A percentile compares a stretch with the other conserved stretches of the same genome.
phyloP scores from a whole-genome alignment of 2,113 vertebrate species.

The Bufo bufo region DNA sequence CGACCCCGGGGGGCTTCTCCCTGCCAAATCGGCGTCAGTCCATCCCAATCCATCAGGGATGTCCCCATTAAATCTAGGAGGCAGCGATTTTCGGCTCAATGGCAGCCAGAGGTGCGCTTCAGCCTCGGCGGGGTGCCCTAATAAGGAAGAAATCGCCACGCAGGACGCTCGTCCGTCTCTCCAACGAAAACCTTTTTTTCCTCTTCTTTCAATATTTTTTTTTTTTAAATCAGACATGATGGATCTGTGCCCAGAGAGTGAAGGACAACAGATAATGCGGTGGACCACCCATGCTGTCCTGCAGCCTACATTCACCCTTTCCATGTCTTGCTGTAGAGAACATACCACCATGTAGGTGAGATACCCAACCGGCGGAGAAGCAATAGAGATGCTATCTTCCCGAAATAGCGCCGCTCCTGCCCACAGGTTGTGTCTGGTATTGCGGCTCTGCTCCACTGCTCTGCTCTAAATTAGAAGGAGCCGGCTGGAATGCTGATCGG shows the following conservation, averaged over 20 bases:
- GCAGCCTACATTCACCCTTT: background rate
- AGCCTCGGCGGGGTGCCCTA: slow-evolving; percentile 16
- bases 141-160: slow-evolving; percentile 36
- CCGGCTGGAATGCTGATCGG: no score
- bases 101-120: slow-evolving; percentile 16
- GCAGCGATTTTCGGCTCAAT: background rate
- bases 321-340: background rate
- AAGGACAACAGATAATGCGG: background rate
- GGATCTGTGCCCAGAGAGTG: slow-evolving; percentile 38
- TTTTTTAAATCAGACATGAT: slow-evolving; percentile 14
- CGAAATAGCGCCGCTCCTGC: no score
- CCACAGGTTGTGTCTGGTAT: no score
- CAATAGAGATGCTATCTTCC: no score
- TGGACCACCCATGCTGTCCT: slow-evolving; percentile 15
- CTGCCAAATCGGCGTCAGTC: slow-evolving; percentile 26
- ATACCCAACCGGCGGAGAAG: no score
- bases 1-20: background rate
- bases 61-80: slow-evolving; percentile 33
- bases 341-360: background rate
- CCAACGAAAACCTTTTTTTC: slow-evolving; percentile 17
- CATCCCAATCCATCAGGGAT: slow-evolving; percentile 45
- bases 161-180: slow-evolving; percentile 3
- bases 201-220: background rate
- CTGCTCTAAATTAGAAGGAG: no score
- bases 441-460: no score